Percentiles rank a stretch among this genome's conserved stretches.
phyloP scores from a whole-genome alignment of 2,797 vertebrate genomes.

The Mus caroli region DNA sequence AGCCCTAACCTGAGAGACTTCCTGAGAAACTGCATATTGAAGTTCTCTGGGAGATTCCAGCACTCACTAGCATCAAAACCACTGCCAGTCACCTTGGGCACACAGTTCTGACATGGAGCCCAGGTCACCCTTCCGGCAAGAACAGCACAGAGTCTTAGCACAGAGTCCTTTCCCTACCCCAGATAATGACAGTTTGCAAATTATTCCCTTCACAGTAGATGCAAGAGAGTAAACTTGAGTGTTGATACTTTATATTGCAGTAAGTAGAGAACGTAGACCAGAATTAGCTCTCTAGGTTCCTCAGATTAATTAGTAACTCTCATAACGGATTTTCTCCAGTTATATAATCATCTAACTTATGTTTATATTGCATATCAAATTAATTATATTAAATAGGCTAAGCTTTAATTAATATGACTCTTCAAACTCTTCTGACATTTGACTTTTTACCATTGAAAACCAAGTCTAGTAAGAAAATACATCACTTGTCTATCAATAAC shows the following conservation, averaged over 20 bases:
- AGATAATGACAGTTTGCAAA: neutral
- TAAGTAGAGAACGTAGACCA: neutral
- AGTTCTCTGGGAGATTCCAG: neutral
- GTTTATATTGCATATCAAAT: conserved; percentile 5
- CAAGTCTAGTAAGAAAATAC: conserved; percentile 34
- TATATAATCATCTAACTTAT: neutral
- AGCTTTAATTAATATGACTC: conserved; percentile 9
- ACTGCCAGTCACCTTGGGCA: neutral
- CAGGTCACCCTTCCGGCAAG: neutral
- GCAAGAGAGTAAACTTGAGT: conserved; percentile 52
- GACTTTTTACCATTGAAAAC: conserved; percentile 22
- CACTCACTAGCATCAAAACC: neutral
- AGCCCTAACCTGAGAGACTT: neutral
- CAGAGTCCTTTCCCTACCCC: neutral
- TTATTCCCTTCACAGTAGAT: conserved; percentile 8
- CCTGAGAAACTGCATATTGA: neutral
- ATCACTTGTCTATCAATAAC: neutral
- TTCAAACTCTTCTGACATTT: conserved; percentile 7
- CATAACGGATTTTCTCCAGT: neutral
- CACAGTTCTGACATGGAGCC: neutral
- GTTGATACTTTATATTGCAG: neutral
- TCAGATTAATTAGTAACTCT: conserved; percentile 18
- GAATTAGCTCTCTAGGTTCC: neutral
- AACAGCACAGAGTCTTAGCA: neutral
- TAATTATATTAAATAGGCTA: neutral